phyloP scores from a whole-genome alignment of 2,797 vertebrate genomes.

The Lepilemur septentrionalis region DNA sequence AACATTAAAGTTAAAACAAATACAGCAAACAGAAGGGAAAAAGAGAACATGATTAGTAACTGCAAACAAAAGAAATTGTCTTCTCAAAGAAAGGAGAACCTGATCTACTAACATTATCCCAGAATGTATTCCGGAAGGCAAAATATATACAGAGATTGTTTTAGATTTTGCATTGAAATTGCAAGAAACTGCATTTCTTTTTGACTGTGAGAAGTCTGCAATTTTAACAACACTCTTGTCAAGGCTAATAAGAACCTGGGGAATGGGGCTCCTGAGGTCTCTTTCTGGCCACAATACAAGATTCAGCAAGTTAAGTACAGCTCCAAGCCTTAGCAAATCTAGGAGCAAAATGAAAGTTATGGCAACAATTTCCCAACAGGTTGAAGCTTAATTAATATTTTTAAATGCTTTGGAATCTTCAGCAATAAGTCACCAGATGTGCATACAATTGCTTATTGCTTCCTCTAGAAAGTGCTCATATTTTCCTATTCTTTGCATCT shows the following conservation, averaged over 20 bases:
- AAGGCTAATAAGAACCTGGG: slow-evolving; percentile 44
- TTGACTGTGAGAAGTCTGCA: background rate
- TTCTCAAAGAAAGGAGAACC: background rate
- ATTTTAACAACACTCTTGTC: slow-evolving; percentile 27
- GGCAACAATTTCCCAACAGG: slow-evolving; percentile 41
- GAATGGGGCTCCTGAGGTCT: slow-evolving; percentile 1
- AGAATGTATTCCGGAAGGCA: background rate
- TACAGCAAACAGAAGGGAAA: background rate
- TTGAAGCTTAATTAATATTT: slow-evolving; percentile 71
- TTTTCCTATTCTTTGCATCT: slow-evolving; percentile 19
- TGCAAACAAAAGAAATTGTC: background rate
- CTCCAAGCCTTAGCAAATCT: slow-evolving; percentile 23
- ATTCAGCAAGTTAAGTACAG: slow-evolving; percentile 30
- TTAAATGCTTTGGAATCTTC: slow-evolving; percentile 60
- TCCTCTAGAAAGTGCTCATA: background rate
- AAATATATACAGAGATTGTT: background rate
- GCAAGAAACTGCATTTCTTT: background rate
- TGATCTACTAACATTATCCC: background rate
- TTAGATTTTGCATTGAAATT: background rate
- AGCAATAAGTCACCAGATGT: background rate
- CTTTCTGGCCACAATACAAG: background rate
- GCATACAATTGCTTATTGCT: background rate
- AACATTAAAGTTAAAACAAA: slow-evolving; percentile 33
- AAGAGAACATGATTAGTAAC: background rate
- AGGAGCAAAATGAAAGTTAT: background rate